Evolutionary conservation across 2,888 invertebrate genomes (phyloP).

Genomic region (Orthonevra nobilis): DNA sequence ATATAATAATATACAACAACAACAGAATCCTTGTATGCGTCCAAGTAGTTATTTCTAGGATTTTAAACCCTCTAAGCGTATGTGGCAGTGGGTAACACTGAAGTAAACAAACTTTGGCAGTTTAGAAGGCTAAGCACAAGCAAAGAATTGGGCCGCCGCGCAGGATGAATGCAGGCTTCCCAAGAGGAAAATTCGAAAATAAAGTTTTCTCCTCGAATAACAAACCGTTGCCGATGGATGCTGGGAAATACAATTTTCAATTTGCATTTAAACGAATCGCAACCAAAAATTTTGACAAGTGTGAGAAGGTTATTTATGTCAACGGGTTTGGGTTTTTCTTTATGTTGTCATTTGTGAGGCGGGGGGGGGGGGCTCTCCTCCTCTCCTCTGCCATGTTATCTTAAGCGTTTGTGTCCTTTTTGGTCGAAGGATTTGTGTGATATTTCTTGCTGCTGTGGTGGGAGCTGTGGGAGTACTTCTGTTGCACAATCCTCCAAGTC

Average conservation of each 20-base stretch:
- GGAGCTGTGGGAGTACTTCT: slow-evolving; percentile 24
- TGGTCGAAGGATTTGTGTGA: slow-evolving; percentile 4
- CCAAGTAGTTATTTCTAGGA: slow-evolving; percentile 60
- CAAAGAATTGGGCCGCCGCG: slow-evolving; percentile 39
- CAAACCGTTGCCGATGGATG: slow-evolving; percentile 61
- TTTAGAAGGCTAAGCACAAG: slow-evolving; percentile 53
- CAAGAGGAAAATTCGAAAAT: slow-evolving; percentile 65
- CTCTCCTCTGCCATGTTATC: too few relatives aligned
- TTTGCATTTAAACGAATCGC: slow-evolving; percentile 71
- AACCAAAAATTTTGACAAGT: slow-evolving; percentile 70
- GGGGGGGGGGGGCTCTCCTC: slow-evolving; percentile 26
- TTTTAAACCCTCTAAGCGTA: slow-evolving; percentile 63
- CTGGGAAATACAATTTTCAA: slow-evolving; percentile 67
- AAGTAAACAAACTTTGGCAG: slow-evolving; percentile 70
- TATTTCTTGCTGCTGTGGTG: too few relatives aligned
- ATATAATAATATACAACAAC: too few relatives aligned
- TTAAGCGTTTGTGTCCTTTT: slow-evolving; percentile 17
- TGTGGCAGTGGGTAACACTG: slow-evolving; percentile 59
- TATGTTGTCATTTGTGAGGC: neutral
- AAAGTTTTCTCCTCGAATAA: slow-evolving; percentile 54
- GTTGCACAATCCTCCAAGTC: slow-evolving; percentile 56
- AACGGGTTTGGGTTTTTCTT: slow-evolving; percentile 21
- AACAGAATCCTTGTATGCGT: slow-evolving; percentile 30
- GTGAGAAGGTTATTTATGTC: slow-evolving; percentile 70
- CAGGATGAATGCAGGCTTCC: slow-evolving; percentile 26